phyloP scores from a whole-genome alignment of 2,888 invertebrate genomes.

The Scaptomyza tumidula region DNA sequence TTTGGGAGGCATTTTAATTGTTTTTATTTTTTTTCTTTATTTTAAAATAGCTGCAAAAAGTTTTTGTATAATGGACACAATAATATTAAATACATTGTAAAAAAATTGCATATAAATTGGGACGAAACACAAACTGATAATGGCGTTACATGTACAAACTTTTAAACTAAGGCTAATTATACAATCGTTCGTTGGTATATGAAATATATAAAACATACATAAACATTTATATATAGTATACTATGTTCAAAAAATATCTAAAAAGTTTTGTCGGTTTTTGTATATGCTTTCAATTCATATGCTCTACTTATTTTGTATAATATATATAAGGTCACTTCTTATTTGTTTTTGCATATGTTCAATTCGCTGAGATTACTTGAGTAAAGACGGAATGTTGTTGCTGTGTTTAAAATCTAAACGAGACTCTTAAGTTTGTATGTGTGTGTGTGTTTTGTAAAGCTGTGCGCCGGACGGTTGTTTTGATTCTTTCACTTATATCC shows the following conservation, averaged over 20 bases:
- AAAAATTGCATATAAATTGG: conserved; percentile 31
- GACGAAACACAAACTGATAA: conserved; percentile 50
- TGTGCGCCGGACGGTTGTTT: conserved; percentile 69
- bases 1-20: neutral
- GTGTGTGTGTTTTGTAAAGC: conserved; percentile 46
- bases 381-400: conserved; percentile 70
- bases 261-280: conserved; percentile 34
- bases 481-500: conserved; percentile 33
- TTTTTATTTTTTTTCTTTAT: conserved; percentile 23
- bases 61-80: conserved; percentile 63
- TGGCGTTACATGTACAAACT: conserved; percentile 23
- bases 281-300: conserved; percentile 41
- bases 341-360: conserved; percentile 51
- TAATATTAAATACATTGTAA: conserved; percentile 52
- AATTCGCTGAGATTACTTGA: conserved; percentile 60
- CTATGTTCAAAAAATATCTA: conserved; percentile 51
- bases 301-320: conserved; percentile 59
- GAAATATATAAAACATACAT: conserved; percentile 32
- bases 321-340: conserved; percentile 74
- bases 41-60: conserved; percentile 33
- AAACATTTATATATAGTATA: conserved; percentile 16
- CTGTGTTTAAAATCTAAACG: conserved; percentile 50
- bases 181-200: conserved; percentile 45
- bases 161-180: conserved; percentile 51
- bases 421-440: conserved; percentile 61